These are phyloP conservation scores for Bombus huntii DNA, from an alignment of 1,140 invertebrate species.

Conservation along the genomic window DNA sequence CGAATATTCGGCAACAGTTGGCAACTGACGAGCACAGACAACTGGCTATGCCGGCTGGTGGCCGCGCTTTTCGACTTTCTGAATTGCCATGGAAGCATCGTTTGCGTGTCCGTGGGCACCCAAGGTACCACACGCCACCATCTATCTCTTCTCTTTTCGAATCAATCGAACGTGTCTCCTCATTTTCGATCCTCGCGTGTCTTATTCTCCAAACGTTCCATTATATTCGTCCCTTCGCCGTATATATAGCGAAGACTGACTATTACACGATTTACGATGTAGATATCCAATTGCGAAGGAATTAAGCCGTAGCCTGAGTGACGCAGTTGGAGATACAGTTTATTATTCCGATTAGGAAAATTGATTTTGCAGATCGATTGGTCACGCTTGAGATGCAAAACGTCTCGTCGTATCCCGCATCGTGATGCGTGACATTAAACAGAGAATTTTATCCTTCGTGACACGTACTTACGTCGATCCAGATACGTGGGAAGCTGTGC, in stretches of 20 bases:
- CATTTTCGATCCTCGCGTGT: not conserved
- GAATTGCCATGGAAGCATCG: slow-evolving; percentile 74
- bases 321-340: slow-evolving; percentile 9
- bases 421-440: slow-evolving; percentile 50
- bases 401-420: not conserved
- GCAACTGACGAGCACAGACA: slow-evolving; percentile 31
- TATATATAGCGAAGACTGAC: too few relatives aligned
- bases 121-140: slow-evolving; percentile 18
- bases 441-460: slow-evolving; percentile 37
- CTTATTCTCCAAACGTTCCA: not conserved
- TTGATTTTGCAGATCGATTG: slow-evolving; percentile 35
- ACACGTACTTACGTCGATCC: slow-evolving; percentile 50
- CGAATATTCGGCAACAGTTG: slow-evolving; percentile 55
- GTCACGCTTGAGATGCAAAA: slow-evolving; percentile 19
- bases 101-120: slow-evolving; percentile 66
- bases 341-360: slow-evolving; percentile 30
- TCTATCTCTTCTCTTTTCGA: slow-evolving; percentile 4
- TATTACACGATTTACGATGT: not conserved
- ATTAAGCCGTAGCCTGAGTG: not conserved
- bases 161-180: not conserved
- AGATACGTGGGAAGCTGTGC: slow-evolving; percentile 50
- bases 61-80: slow-evolving; percentile 70
- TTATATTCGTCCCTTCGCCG: not conserved
- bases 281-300: not conserved
- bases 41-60: slow-evolving; percentile 68